Evolutionary conservation across 2,797 vertebrate species (phyloP), one percentile per base, ranked within the genome.

Genomic region (Ispidina picta): DNA sequence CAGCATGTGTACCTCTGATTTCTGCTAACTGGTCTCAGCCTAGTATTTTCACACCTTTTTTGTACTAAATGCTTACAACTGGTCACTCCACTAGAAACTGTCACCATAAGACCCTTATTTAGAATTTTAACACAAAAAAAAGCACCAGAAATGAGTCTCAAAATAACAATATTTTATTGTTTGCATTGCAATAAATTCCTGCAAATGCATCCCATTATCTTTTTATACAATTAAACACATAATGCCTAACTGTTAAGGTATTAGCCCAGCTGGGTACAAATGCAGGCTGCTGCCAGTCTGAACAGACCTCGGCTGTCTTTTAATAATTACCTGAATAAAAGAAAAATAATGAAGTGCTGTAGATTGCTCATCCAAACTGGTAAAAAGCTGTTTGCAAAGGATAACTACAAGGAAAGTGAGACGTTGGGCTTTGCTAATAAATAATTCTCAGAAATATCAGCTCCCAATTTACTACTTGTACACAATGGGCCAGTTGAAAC

Each of bases 401-500:
- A 97, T 94, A 97, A 97, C 92, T 94, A 95, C 56, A 44, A 94
- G 91, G 88, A 89, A 91, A 96, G 79, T 74, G 81, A 97, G 97
- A 96, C 96, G 96, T 77, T n/a, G 70, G 94, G 95, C 91, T 97
- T 97, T 93, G 96, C 96, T 98, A 98, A 98, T 96, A 97, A 97
- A 98, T 98, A 97, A 97, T 97, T 98, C 96, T 98, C 97, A 96
- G 98, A 98, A 98, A 98, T 97, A 98, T 98, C 97, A 97, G 96
- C 97, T 98, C 97, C 97, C 96, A 98, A 98, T 98, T 98, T 98
- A 97, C 98, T 98, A 96, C 97, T 98, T 98, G 97, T 98, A 98
- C 97, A 97, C 97, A 98, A 98, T 94, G 98, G 98, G 98, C 99
- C 98, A 98, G 99, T 98, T 97, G 97, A 97, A 99, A 99, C 99